Percentiles rank a stretch among this genome's conserved stretches.
phyloP scores from a whole-genome alignment of 2,797 vertebrate genomes.

The Crocidura indochinensis region DNA sequence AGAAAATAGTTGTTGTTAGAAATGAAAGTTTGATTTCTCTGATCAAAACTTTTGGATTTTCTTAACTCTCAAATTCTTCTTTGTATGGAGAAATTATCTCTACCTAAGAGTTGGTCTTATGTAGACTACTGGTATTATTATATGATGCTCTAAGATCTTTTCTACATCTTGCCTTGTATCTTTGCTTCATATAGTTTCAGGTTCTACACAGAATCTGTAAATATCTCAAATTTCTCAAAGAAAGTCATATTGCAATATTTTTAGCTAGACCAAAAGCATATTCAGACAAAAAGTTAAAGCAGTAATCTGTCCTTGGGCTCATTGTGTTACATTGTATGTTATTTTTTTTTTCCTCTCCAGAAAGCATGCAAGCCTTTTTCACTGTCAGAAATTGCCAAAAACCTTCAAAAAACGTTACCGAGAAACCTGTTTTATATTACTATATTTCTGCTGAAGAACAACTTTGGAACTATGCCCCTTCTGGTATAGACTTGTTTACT shows the following conservation, averaged over 20 bases:
- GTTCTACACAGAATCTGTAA: conserved; percentile 2
- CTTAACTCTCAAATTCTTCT: neutral
- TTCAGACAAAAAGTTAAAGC: neutral
- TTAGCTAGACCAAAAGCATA: neutral
- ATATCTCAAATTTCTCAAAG: conserved; percentile 14
- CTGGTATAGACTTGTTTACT: conserved; percentile 89
- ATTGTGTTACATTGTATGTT: too few relatives aligned
- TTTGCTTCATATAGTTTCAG: conserved; percentile 13
- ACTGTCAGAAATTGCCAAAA: conserved; percentile 93
- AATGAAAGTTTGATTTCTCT: conserved; percentile 33
- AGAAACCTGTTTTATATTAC: conserved; percentile 87
- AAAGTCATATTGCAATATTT: neutral
- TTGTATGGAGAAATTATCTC: neutral
- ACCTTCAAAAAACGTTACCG: conserved; percentile 81
- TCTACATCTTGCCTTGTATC: neutral
- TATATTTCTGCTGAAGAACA: conserved; percentile 96
- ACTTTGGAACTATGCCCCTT: conserved; percentile 96
- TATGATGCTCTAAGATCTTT: neutral
- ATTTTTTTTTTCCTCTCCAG: conserved; percentile 86
- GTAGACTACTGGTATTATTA: neutral
- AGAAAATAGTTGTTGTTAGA: conserved; percentile 30
- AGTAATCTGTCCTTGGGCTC: conserved; percentile 23
- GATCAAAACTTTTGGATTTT: too few relatives aligned
- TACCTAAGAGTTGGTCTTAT: neutral
- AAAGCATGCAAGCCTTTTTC: conserved; percentile 95